Evolutionary conservation across 2,888 invertebrate species (phyloP).

Genomic region (Sphecodes monilicornis): DNA sequence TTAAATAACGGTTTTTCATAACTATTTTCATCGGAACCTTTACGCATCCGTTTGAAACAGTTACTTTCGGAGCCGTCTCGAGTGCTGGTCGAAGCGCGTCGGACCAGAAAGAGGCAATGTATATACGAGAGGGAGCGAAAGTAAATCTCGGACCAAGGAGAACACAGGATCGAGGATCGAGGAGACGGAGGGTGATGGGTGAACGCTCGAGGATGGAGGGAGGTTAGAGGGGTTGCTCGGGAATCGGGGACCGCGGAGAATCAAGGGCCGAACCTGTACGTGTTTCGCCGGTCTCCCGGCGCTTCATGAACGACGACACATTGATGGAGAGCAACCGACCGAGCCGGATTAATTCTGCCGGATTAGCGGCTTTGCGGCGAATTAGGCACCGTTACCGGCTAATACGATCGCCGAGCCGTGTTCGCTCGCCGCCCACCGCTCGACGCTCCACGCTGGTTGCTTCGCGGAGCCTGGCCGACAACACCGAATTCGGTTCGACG

Average conservation of each 20-base stretch:
- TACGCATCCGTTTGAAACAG: neutral
- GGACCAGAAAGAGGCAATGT: slow-evolving; percentile 1
- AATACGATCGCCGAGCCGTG: slow-evolving; percentile 70
- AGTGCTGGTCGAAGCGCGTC: neutral
- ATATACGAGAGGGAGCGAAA: slow-evolving; percentile 21
- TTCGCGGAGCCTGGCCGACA: slow-evolving; percentile 12
- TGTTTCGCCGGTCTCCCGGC: slow-evolving; percentile 54
- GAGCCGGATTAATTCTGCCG: slow-evolving; percentile 83
- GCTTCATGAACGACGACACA: slow-evolving; percentile 76
- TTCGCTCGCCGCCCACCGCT: neutral
- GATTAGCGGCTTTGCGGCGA: slow-evolving; percentile 82
- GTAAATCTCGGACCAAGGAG: slow-evolving; percentile 23
- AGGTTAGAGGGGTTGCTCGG: slow-evolving; percentile 58
- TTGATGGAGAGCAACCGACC: slow-evolving; percentile 83
- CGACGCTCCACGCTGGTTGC: slow-evolving; percentile 4
- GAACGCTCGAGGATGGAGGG: slow-evolving; percentile 23
- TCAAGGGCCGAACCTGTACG: slow-evolving; percentile 66
- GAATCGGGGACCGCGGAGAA: slow-evolving; percentile 65
- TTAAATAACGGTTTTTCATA: no score
- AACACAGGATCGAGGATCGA: slow-evolving; percentile 1
- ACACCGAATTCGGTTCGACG: slow-evolving; percentile 24
- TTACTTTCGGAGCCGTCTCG: neutral
- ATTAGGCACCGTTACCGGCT: slow-evolving; percentile 73
- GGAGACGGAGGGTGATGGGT: slow-evolving; percentile 9
- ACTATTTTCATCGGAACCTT: neutral